Evolutionary conservation across 2,888 invertebrate genomes (phyloP).

Genomic region (Hydrotaea cyrtoneurina): DNA sequence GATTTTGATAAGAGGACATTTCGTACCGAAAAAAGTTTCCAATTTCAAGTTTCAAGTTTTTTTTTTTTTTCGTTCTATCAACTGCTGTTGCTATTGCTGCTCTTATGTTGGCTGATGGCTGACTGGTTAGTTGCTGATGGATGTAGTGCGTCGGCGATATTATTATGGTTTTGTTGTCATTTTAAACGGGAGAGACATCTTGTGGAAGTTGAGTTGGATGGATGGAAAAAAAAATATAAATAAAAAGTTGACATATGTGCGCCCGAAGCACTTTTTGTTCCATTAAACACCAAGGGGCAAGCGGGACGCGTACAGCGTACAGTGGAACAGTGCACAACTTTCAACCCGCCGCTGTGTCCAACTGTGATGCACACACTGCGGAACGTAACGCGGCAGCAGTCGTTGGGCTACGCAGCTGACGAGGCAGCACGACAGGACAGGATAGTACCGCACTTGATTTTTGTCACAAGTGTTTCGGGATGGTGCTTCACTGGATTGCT

Average conservation of each 20-base stretch:
- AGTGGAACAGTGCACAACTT: neutral
- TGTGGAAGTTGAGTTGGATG: conserved; percentile 48
- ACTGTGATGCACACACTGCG: neutral
- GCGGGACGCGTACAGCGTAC: neutral
- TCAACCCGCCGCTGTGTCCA: neutral
- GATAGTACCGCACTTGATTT: conserved; percentile 71
- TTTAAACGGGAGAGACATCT: conserved; percentile 53
- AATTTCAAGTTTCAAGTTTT: conserved; percentile 80
- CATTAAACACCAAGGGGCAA: conserved; percentile 76
- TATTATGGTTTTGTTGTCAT: conserved; percentile 60
- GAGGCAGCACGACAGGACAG: conserved; percentile 65
- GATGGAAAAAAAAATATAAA: conserved; percentile 66
- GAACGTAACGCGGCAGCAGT: conserved; percentile 7
- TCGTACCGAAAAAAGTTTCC: conserved; percentile 69
- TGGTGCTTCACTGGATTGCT: conserved; percentile 70
- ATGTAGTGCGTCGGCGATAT: conserved; percentile 58
- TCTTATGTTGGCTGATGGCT: neutral
- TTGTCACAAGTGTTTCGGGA: conserved; percentile 69
- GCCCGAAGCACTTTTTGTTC: conserved; percentile 78
- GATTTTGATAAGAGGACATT: conserved; percentile 79
- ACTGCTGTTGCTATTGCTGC: conserved; percentile 55
- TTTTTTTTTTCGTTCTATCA: conserved; percentile 58
- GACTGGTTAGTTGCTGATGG: neutral
- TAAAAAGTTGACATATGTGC: conserved; percentile 80
- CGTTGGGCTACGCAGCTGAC: too few species aligned